Evolutionary conservation across 1,140 invertebrate genomes (phyloP).

Genomic region (Panagrolaimus sp.): DNA sequence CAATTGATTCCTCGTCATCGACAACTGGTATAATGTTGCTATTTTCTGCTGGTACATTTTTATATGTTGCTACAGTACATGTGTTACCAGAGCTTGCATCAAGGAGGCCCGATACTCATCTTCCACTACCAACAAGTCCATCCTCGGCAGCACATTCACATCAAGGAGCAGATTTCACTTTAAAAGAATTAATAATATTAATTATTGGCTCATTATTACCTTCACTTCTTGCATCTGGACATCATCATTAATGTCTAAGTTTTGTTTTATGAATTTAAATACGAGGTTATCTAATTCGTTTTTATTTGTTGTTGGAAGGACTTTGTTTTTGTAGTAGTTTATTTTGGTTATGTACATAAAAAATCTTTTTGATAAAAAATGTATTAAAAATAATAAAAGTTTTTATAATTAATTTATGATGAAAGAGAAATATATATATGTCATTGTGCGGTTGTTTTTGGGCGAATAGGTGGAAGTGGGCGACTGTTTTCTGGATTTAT

Average conservation of each 20-base stretch:
- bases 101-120: conserved; percentile 29
- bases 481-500: neutral
- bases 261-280: neutral
- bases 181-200: conserved; percentile 74
- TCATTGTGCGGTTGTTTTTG: neutral
- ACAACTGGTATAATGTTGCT: conserved; percentile 92
- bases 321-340: too few species aligned
- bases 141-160: conserved; percentile 61
- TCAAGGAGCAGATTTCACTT: conserved; percentile 65
- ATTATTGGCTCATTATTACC: conserved; percentile 79
- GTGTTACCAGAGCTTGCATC: conserved; percentile 79
- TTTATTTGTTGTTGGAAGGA: too few species aligned
- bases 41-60: conserved; percentile 94
- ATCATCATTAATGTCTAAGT: conserved; percentile 71
- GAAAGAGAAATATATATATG: too few species aligned
- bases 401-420: too few species aligned
- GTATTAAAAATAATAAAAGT: too few species aligned
- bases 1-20: conserved; percentile 72
- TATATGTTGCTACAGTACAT: conserved; percentile 97
- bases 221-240: conserved; percentile 77
- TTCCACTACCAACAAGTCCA: conserved; percentile 37
- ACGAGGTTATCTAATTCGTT: too few species aligned
- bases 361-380: too few species aligned
- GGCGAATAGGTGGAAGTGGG: conserved; percentile 1
- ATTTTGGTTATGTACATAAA: too few species aligned